These are phyloP conservation scores for Pseudocheirus occidentalis DNA, from an alignment of 2,797 vertebrate species.

Conservation along the genomic window DNA sequence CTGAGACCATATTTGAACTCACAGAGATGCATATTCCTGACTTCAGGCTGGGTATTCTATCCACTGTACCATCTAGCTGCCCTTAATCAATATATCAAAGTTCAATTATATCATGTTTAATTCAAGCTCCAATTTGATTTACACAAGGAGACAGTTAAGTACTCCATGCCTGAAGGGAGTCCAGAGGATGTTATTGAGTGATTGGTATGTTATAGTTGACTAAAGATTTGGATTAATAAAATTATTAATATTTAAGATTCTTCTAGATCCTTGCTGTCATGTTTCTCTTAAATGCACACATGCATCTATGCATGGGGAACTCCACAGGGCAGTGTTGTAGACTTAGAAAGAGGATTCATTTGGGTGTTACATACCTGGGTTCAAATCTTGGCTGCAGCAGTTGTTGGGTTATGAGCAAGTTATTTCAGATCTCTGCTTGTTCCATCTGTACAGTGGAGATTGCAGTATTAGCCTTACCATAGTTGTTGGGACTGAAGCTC, in stretches of 20 bases:
- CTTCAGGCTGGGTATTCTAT: background rate
- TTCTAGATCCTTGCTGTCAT: background rate
- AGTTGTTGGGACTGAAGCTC: background rate
- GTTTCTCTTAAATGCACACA: background rate
- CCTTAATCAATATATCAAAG: background rate
- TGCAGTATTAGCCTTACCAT: background rate
- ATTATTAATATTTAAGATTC: background rate
- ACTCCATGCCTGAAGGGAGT: background rate
- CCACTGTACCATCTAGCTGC: background rate
- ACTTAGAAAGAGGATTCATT: background rate
- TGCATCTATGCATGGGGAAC: background rate
- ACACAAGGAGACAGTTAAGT: background rate
- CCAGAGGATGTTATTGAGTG: background rate
- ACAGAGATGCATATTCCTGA: background rate
- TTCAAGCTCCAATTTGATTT: background rate
- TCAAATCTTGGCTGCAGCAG: background rate
- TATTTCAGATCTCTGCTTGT: background rate
- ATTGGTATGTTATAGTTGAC: background rate
- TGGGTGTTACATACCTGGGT: background rate
- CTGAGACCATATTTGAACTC: background rate
- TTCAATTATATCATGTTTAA: background rate
- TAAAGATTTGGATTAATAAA: background rate
- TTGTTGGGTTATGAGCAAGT: background rate
- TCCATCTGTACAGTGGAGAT: background rate
- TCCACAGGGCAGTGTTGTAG: background rate